A percentile compares a stretch with the other conserved stretches of the same genome.
Conservation (phyloP, 1,140 invertebrate genomes). For the Drusus annulatus region DNA sequence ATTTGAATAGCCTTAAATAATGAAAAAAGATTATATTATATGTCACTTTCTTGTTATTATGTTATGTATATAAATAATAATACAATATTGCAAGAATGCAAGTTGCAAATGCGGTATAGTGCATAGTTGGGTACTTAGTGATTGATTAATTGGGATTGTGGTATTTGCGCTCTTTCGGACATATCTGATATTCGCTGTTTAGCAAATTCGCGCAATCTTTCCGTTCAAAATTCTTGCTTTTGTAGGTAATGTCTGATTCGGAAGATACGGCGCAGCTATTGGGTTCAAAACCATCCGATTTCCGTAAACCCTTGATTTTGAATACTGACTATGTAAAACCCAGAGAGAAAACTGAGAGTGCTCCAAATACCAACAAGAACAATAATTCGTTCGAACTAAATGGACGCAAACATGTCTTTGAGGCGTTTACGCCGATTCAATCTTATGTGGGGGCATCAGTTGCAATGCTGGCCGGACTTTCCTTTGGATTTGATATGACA, state of each 20-base stretch:
- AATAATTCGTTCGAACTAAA: constrained; percentile 12
- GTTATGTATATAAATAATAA: background rate
- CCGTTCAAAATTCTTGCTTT: constrained; percentile 5
- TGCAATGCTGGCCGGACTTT: constrained; percentile 12
- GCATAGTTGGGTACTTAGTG: too few species aligned
- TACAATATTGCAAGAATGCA: too few species aligned
- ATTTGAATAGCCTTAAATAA: background rate
- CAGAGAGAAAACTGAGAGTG: background rate
- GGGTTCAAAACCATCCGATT: constrained; percentile 33
- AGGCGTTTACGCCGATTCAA: constrained; percentile 20
- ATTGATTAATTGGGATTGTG: too few species aligned
- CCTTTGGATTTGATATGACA: constrained; percentile 45
- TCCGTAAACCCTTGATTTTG: constrained; percentile 27
- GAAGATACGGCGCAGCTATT: constrained; percentile 44
- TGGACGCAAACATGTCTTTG: constrained; percentile 37
- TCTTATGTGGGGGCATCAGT: constrained; percentile 23
- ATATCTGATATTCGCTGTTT: background rate
- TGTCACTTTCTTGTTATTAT: constrained; percentile 1
- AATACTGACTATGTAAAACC: constrained; percentile 33
- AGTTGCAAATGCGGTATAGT: too few species aligned
- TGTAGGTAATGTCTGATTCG: constrained; percentile 42
- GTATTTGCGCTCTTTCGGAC: too few species aligned
- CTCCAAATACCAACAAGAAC: background rate
- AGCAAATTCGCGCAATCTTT: background rate
- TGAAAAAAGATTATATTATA: background rate